These are phyloP conservation scores for Polydrusus pterygomalis DNA, from an alignment of 2,888 invertebrate genomes.

Conservation along the genomic window DNA sequence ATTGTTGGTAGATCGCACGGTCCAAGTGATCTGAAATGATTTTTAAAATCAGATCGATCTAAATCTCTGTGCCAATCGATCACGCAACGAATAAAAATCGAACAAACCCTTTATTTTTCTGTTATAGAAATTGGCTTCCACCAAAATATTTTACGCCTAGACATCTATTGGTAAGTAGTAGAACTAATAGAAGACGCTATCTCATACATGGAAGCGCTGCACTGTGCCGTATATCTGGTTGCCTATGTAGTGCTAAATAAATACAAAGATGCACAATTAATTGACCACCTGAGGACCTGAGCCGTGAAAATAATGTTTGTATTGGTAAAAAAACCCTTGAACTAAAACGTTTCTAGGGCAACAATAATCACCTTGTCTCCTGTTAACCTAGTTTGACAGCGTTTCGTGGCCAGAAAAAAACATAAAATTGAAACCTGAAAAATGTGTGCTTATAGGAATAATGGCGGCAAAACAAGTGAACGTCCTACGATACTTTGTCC, in stretches of 20 bases:
- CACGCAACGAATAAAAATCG: no score
- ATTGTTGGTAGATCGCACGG: no score
- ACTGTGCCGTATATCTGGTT: no score
- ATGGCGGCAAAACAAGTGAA: neutral
- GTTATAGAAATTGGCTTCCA: no score
- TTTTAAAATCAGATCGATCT: no score
- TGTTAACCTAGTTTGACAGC: neutral
- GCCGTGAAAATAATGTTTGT: slow-evolving; percentile 12
- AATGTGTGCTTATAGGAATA: slow-evolving; percentile 21
- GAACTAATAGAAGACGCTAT: no score
- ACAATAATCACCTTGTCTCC: neutral
- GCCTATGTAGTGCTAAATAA: neutral
- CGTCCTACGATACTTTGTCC: slow-evolving; percentile 28
- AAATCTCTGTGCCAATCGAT: no score
- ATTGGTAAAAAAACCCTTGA: neutral
- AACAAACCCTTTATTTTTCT: no score
- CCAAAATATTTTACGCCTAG: no score
- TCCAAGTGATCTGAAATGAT: no score
- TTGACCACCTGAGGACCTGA: slow-evolving; percentile 23
- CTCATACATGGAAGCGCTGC: no score
- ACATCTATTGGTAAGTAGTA: no score
- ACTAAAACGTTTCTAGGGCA: slow-evolving; percentile 11
- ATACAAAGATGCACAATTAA: neutral
- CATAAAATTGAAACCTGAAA: neutral
- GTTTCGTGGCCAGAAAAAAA: neutral